Percentiles rank a stretch among this genome's conserved stretches.
These are phyloP conservation scores for Dromaius novaehollandiae DNA, from an alignment of 2,113 vertebrate species.

Conservation along the genomic window DNA sequence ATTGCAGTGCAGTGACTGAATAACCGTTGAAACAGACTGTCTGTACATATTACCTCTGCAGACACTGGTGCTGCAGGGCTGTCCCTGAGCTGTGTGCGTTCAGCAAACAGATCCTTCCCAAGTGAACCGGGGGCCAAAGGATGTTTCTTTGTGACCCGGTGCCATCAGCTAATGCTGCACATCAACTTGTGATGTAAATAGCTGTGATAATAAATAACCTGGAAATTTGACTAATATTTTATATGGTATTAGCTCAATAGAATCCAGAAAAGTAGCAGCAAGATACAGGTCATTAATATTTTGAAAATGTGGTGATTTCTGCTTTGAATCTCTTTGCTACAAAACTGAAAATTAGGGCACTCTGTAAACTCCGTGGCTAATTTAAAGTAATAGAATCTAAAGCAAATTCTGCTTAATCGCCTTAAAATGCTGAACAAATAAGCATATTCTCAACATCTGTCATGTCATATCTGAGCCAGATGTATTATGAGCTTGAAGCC, in stretches of 20 bases:
- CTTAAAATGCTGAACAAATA: slow-evolving; percentile 18
- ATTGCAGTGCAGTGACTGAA: fast-evolving
- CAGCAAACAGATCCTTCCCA: background rate
- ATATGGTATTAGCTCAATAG: background rate
- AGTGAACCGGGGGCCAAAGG: background rate
- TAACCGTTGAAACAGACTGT: background rate
- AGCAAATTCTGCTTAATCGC: slow-evolving; percentile 2
- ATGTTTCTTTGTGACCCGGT: background rate
- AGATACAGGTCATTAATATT: background rate
- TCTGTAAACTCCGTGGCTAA: background rate
- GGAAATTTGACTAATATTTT: background rate
- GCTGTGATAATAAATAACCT: background rate
- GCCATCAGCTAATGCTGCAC: fast-evolving
- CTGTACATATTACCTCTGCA: background rate
- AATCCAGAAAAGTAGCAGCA: background rate
- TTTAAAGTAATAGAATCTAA: slow-evolving; percentile 24
- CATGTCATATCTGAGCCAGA: slow-evolving; percentile 19
- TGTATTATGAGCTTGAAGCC: background rate
- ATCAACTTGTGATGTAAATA: background rate
- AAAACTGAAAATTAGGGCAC: slow-evolving; percentile 10
- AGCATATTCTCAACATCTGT: background rate
- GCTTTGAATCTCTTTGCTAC: background rate
- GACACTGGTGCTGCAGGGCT: background rate
- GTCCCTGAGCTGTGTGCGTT: fast-evolving
- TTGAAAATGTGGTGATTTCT: background rate